Evolutionary conservation across 1,140 invertebrate genomes (phyloP), one percentile per base, ranked within the genome.

Genomic region (Drosophila fuyamai): DNA sequence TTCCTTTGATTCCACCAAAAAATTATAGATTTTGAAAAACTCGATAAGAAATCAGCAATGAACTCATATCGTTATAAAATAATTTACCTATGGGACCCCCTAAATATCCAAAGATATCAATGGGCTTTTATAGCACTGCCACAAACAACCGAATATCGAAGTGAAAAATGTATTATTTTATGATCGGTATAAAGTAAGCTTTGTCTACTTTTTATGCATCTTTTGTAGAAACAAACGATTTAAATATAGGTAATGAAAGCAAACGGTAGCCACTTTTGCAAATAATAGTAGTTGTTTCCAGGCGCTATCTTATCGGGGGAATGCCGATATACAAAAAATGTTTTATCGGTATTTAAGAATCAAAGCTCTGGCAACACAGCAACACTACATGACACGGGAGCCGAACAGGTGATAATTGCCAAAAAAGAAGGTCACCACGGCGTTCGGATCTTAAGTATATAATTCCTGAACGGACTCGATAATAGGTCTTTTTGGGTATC

Each of bases 301-400:
- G 59, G 3, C 40, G 13, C 68, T 85, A 85, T 85, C 82, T 85
- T 82, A 85, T 85, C 82, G 44, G 0, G 27, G 58, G 61, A 86
- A 88, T 88, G 58, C 61, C 75, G 83, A 85, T 85, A 88, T 60
- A 78, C 55, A 75, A 65, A 86, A 66, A 35, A 40, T 35, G 23
- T 65, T 50, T 79, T 85, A 85, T 85, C 82, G 50, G 35, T 43
- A 65, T 75, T 81, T 58, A 40, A 66, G 55, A 71, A 75, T 78
- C 56, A 41, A 10, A 51, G 41, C 4, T n/a, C 36, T 54, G 50
- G 32, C 12, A 68, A 29, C 29, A 62, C 4, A 36, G 32, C 9
- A 63, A 68, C 35, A 71, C 54, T 51, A 68, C 38, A 66, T 46
- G 48, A 84, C 75, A 76, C 61, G 54, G 65, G 66, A 72, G 60